phyloP scores from a whole-genome alignment of 2,797 vertebrate species.

The Cyprinodon diabolis region DNA sequence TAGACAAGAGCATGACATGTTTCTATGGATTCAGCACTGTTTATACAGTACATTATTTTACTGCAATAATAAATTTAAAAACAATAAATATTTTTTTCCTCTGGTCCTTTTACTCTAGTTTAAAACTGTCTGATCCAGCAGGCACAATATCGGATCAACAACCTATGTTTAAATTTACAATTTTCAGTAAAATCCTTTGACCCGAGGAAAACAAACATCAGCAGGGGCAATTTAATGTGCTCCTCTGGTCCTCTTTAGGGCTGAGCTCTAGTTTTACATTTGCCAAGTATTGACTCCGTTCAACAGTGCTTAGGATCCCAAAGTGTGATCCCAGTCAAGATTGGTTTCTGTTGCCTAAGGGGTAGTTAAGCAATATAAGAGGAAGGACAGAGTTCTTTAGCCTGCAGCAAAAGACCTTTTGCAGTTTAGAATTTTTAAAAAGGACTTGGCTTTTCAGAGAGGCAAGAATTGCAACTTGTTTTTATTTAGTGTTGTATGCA shows the following conservation, averaged over 20 bases:
- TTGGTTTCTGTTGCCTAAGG: conserved; percentile 62
- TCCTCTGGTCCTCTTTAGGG: conserved; percentile 55
- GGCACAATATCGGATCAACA: neutral
- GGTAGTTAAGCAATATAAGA: conserved; percentile 39
- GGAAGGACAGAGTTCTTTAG: conserved; percentile 41
- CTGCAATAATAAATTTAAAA: neutral
- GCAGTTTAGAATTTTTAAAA: conserved; percentile 9
- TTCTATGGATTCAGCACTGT: neutral
- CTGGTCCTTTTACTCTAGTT: neutral
- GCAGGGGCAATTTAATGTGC: conserved; percentile 65
- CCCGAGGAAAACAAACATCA: conserved; percentile 56
- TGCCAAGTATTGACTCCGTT: conserved; percentile 73
- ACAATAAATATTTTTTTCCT: neutral
- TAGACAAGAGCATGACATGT: neutral
- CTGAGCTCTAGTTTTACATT: conserved; percentile 54
- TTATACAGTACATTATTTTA: neutral
- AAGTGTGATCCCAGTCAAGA: conserved; percentile 68
- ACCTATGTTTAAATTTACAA: conserved; percentile 25
- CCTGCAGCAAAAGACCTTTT: conserved; percentile 26
- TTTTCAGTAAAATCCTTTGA: conserved; percentile 38
- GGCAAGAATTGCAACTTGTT: neutral
- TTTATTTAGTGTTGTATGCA: neutral
- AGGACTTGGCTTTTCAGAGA: neutral
- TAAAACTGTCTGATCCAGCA: neutral
- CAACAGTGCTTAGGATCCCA: conserved; percentile 73